Evolutionary conservation across 2,888 invertebrate species (phyloP).

Genomic region (Epinotia demarniana): DNA sequence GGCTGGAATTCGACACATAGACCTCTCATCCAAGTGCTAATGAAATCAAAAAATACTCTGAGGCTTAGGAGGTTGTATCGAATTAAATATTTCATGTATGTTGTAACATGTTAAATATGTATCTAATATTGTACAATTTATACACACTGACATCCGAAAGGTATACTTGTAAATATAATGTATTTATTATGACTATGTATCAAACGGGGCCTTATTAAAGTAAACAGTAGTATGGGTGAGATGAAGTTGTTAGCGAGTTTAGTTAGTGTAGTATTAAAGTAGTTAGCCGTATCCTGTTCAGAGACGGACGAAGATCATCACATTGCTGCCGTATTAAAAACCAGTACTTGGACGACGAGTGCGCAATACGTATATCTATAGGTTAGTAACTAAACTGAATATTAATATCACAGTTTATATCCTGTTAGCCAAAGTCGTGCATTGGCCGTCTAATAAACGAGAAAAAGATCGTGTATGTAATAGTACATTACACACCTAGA

Average conservation of each 20-base stretch:
- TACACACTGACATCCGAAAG: slow-evolving; percentile 27
- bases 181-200: slow-evolving; percentile 40
- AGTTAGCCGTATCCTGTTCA: slow-evolving; percentile 32
- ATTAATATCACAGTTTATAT: background rate
- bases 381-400: background rate
- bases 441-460: background rate
- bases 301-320: background rate
- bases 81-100: background rate
- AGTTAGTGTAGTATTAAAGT: slow-evolving; percentile 43
- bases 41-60: background rate
- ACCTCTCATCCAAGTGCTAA: background rate
- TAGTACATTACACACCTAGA: background rate
- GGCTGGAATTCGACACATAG: background rate
- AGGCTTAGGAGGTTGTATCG: slow-evolving; percentile 1
- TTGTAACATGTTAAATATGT: slow-evolving; percentile 20
- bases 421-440: background rate
- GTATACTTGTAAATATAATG: slow-evolving; percentile 38
- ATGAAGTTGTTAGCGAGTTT: slow-evolving; percentile 36
- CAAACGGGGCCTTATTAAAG: slow-evolving; percentile 37
- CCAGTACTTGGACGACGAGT: background rate
- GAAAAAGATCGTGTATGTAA: background rate
- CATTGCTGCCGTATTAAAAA: background rate
- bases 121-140: slow-evolving; percentile 26
- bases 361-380: background rate
- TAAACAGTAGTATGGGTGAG: slow-evolving; percentile 18